Evolutionary conservation across 2,797 vertebrate species (phyloP).

Genomic region (Babyrousa celebensis): DNA sequence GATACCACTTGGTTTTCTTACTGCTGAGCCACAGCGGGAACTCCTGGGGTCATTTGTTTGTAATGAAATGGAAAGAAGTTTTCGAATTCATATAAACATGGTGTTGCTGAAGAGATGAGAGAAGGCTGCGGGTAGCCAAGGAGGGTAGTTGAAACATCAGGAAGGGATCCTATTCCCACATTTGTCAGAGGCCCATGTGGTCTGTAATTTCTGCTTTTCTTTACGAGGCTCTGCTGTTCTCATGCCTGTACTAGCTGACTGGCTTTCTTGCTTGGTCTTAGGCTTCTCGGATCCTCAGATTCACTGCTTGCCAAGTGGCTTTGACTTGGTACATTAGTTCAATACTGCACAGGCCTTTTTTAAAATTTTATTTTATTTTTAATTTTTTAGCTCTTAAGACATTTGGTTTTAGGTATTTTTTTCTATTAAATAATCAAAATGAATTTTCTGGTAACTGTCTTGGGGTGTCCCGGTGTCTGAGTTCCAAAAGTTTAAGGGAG

Average conservation of each 20-base stretch:
- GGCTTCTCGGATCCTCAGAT: neutral
- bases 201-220: neutral
- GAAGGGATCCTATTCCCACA: accelerated
- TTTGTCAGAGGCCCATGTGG: neutral
- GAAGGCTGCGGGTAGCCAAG: accelerated
- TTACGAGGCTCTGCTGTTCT: neutral
- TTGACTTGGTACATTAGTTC: neutral
- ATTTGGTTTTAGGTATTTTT: no score
- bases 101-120: neutral
- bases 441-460: no score
- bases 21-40: neutral
- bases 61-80: neutral
- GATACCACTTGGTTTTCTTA: no score
- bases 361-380: no score
- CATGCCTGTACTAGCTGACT: neutral
- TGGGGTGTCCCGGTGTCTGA: neutral
- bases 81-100: neutral
- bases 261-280: neutral
- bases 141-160: neutral
- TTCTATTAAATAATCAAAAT: no score
- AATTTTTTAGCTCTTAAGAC: no score
- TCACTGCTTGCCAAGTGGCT: neutral
- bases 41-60: neutral
- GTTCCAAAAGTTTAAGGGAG: neutral
- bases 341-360: neutral